Evolutionary conservation across 2,113 vertebrate genomes (phyloP), one percentile per base, ranked within the genome.

Genomic region (Pomatostomus ruficeps): DNA sequence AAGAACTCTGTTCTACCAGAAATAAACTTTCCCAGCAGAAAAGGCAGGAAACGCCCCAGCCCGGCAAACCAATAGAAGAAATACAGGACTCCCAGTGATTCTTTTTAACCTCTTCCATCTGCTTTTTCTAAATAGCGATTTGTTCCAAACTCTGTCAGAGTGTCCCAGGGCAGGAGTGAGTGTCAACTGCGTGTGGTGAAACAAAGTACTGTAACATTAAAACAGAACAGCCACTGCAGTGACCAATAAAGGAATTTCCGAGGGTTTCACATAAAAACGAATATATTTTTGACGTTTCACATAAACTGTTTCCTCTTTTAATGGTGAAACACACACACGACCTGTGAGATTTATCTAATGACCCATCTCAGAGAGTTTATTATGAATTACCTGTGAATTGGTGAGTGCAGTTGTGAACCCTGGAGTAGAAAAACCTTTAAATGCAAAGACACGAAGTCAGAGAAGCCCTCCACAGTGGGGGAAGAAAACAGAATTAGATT

Each of bases 111-210:
- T 75, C 19, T n/a, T 78, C 70, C 66, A 75, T 52, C 36, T 63
- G 45, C 65, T 91, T 84, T 67, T 77, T 59, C 68, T 74, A 74
- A 72, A 40, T 1, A 74, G 18, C 19, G 36, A 58, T 40, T 89
- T 71, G 45, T 72, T 92, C 62, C 73, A 86, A 75, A 40, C 1
- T 1, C 68, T 68, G 68, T 54, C 51, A 74, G 71, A 46, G 19
- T 15, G 26, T 80, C 59, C 67, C 43, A 67, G 48, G 40, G 42
- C 40, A 67, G 28, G 20, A 75, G 8, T 5, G 26, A 7, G 26
- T 1, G 4, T 43, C 29, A 74, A 25, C 25, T 28, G 12, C 0
- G 0, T 23, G 42, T 7, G n/a, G 36, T 59, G 52, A 82, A 67
- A 66, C 55, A 24, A 81, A 71, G 76, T n/a, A 66, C 43, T 92